phyloP scores from a whole-genome alignment of 2,113 vertebrate species.

The Parus major region DNA sequence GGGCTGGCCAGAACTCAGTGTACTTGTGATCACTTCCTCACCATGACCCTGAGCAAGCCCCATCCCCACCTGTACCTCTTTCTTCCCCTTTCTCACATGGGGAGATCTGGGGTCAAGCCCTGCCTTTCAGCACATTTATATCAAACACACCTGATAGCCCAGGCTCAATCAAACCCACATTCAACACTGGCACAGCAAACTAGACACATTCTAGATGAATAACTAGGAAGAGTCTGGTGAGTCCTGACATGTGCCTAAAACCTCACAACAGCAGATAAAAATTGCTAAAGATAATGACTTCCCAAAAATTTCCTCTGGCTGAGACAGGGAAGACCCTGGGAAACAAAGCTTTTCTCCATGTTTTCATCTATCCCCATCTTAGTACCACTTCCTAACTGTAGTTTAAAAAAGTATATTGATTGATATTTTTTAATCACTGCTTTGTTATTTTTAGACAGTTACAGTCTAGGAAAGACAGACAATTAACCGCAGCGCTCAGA shows the following conservation, averaged over 20 bases:
- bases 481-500: slow-evolving; percentile 27
- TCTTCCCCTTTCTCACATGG: background rate
- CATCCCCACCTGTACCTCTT: background rate
- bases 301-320: background rate
- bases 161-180: accelerated
- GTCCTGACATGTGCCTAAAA: background rate
- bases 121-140: background rate
- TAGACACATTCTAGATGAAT: background rate
- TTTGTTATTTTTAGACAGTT: slow-evolving; percentile 51
- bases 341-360: background rate
- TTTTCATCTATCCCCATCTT: background rate
- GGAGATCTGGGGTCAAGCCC: background rate
- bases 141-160: background rate
- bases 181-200: accelerated
- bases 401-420: background rate
- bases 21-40: background rate
- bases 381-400: background rate
- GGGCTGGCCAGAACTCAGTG: background rate
- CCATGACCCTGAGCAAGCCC: accelerated
- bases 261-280: background rate
- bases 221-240: background rate
- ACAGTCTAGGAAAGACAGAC: slow-evolving; percentile 21
- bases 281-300: background rate
- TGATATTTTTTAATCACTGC: slow-evolving; percentile 26
- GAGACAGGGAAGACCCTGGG: background rate